These are phyloP conservation scores for Theocolax elegans DNA, from an alignment of 1,140 invertebrate species.

Conservation along the genomic window DNA sequence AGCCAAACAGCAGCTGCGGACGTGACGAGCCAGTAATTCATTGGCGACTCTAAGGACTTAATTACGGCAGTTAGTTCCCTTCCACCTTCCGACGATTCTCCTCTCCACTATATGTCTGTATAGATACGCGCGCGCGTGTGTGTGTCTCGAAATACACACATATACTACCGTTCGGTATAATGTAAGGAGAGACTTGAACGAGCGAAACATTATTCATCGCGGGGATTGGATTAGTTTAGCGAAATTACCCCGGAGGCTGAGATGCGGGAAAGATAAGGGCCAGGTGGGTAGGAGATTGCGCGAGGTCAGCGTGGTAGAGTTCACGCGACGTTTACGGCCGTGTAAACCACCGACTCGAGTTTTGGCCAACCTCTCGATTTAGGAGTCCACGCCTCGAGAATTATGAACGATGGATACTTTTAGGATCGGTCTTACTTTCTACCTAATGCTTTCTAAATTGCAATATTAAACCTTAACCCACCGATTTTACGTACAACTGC, in stretches of 20 bases:
- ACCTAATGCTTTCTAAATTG: too few relatives aligned
- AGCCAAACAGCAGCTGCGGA: background rate
- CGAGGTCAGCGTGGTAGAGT: constrained; percentile 1
- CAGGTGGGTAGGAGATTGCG: constrained; percentile 7
- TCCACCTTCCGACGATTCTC: too few relatives aligned
- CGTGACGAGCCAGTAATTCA: constrained; percentile 18
- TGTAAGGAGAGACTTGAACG: background rate
- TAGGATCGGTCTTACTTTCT: too few relatives aligned
- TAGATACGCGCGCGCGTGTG: background rate
- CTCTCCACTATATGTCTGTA: background rate
- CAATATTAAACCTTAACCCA: too few relatives aligned
- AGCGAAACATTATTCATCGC: constrained; percentile 44
- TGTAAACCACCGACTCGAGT: too few relatives aligned
- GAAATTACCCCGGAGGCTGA: constrained; percentile 42
- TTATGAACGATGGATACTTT: too few relatives aligned
- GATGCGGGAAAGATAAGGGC: background rate
- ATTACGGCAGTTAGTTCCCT: constrained; percentile 12
- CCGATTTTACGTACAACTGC: too few relatives aligned
- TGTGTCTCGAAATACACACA: background rate
- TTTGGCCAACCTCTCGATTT: too few relatives aligned
- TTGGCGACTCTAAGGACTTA: constrained; percentile 1
- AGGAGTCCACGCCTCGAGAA: too few relatives aligned
- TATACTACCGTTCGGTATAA: background rate
- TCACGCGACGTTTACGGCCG: background rate
- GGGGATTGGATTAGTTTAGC: constrained; percentile 42